Base-by-base conservation (phyloP, 2,888 invertebrate species). In the Drosophila conformis region DNA sequence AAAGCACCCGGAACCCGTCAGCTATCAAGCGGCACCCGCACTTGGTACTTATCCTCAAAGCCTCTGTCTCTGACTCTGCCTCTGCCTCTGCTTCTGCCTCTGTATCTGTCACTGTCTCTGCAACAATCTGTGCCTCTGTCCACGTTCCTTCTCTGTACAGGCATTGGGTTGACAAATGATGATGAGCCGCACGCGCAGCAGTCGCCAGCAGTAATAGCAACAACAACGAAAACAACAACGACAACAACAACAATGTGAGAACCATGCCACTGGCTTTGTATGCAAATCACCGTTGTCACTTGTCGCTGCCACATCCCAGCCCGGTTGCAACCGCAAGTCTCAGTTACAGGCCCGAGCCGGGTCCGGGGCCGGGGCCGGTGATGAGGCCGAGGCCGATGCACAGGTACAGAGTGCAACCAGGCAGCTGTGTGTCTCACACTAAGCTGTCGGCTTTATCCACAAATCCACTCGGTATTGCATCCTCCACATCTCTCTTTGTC, bases 211-310 rank as follows among this genome's bases (percentile, higher is more conserved):
- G 51, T 29, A 64, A 21, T 46, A 38, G 38, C 18, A 38, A 38
- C 18, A 38, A 38, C 38, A 38, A 18, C 36, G 18, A 38, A 8
- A 46, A 15, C 42, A 54, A 25, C 62, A 60, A 11, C 35, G 52
- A 31, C 53, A 69, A 67, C 69, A 62, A 56, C 42, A 67, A 46
- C 40, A 56, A 51, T 52, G 40, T 46, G 46, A 63, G 66, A 71
- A 69, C 52, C 69, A 58, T 76, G 64, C 52, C 56, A 64, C 59
- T 77, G 75, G 75, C 75, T 71, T 80, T 80, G 82, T 78, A 80
- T 80, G 82, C 82, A 82, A 82, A 82, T 78, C 80, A 61, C 82
- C 62, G 78, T 71, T 82, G 80, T 78, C 82, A 80, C 80, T 79
- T 78, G 68, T 72, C 78, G 66, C 66, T 42, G 74, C 64, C 69